phyloP scores from a whole-genome alignment of 2,888 invertebrate genomes.

The Hemicrepidius hirtus region DNA sequence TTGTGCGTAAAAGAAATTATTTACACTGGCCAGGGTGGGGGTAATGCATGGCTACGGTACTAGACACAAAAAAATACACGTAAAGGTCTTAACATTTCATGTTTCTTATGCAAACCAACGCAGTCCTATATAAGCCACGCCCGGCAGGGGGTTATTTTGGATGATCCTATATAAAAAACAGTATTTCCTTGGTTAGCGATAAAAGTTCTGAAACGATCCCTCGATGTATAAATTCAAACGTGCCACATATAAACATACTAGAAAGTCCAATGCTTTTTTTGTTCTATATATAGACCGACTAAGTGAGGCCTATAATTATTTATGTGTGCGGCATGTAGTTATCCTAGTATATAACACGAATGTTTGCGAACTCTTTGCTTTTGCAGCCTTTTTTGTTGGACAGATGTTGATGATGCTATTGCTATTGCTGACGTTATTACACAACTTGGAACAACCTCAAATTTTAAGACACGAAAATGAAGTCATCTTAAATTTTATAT shows the following conservation, averaged over 20 bases:
- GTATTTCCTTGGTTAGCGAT: no score
- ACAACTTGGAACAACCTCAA: background rate
- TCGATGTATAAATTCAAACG: background rate
- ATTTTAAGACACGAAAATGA: background rate
- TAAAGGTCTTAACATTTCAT: no score
- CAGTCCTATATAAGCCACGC: no score
- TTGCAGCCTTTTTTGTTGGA: slow-evolving; percentile 27
- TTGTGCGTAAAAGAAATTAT: no score
- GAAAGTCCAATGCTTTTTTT: slow-evolving; percentile 54
- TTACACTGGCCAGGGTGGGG: no score
- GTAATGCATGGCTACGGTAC: no score
- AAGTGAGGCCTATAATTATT: slow-evolving; percentile 60
- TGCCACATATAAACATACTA: slow-evolving; percentile 51
- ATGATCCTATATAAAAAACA: no score
- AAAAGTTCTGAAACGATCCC: no score
- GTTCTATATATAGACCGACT: slow-evolving; percentile 60
- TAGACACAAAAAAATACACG: no score
- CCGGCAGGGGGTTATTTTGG: no score
- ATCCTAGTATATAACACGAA: slow-evolving; percentile 52
- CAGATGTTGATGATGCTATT: slow-evolving; percentile 26
- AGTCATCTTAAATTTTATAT: background rate
- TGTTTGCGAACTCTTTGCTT: slow-evolving; percentile 46
- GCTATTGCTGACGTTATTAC: background rate
- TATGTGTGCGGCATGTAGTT: slow-evolving; percentile 57
- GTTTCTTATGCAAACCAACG: no score